Percentiles rank a stretch among this genome's conserved stretches.
Conservation (phyloP, 2,888 invertebrate species). For the Cryptocheilus praepositus region DNA sequence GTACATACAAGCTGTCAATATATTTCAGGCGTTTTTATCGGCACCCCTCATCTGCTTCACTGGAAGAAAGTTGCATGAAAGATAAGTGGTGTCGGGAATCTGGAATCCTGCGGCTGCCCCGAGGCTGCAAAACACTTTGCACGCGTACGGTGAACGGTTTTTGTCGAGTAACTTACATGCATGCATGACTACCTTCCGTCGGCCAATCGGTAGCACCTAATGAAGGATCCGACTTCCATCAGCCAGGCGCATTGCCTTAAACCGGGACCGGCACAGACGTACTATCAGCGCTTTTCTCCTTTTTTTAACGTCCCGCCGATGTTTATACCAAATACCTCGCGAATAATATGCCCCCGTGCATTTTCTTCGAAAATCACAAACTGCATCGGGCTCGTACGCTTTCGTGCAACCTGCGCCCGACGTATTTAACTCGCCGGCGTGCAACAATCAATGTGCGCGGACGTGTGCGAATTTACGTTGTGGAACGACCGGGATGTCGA, state of each 20-base stretch:
- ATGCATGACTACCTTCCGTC: constrained; percentile 41
- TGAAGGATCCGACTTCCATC: constrained; percentile 51
- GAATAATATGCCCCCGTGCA: too few species aligned
- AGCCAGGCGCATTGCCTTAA: constrained; percentile 8
- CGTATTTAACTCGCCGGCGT: neutral
- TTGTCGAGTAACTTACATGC: constrained; percentile 53
- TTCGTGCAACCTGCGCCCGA: constrained; percentile 4
- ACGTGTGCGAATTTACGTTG: too few species aligned
- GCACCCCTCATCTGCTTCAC: constrained; percentile 58
- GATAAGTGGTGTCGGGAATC: constrained; percentile 61
- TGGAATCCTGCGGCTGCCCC: constrained; percentile 53
- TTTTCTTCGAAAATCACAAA: too few species aligned
- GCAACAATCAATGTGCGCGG: too few species aligned
- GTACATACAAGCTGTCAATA: constrained; percentile 50
- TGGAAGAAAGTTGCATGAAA: constrained; percentile 55
- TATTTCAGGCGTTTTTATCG: constrained; percentile 59
- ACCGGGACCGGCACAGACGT: too few species aligned
- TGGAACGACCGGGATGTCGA: too few species aligned
- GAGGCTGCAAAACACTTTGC: constrained; percentile 57
- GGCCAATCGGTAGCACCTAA: constrained; percentile 59
- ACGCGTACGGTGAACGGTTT: constrained; percentile 55
- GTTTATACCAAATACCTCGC: too few species aligned
- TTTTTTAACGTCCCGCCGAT: too few species aligned
- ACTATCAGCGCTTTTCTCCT: too few species aligned
- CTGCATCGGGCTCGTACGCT: constrained; percentile 14